Base-by-base conservation (phyloP, 2,888 invertebrate genomes). In the Mamestra brassicae region DNA sequence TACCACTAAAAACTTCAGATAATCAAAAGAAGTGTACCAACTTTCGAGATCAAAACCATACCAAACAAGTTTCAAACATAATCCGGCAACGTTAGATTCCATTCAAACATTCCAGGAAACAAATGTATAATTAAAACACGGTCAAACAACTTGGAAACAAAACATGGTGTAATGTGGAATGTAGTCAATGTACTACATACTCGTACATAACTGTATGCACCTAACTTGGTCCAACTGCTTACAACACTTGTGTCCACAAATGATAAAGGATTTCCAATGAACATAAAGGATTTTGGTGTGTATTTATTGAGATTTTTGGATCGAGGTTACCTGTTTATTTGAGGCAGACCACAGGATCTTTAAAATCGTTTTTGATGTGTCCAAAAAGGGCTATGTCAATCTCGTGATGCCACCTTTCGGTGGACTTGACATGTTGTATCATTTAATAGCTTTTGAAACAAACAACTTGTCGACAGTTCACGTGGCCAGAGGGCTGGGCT, bases 181-280 rank as follows among this genome's bases (percentile, higher is more conserved):
- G 88, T 86, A 82, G 55, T 76, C 36, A 42, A 79, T 50, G 71
- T 71, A 50, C 54, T 70, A 7, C 36, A 76, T 15, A 66, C 52
- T 52, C 17, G 52, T 17, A 15, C 15, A 65, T 65, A 50, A 65
- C 84, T 85, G 80, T 83, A 82, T 86, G 82, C 80, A 84, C 62
- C 73, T 42, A 34, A 60, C 45, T 80, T 69, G 65, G 73, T 67
- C 57, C 89, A 89, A 85, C 91, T 89, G 90, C 73, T 89, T 74
- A 74, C 74, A 74, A 73, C 93, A 92, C 87, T 91, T 94, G 94
- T 85, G 78, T 88, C 90, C 90, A 93, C 89, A 92, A 90, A 91
- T 90, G 89, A 90, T 83, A 89, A 82, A 84, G 83, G 78, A 78
- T 85, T 89, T 92, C 89, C 89, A 88, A 87, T 83, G 74, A 76